These are phyloP conservation scores for Hylaeus volcanicus DNA, from an alignment of 1,140 invertebrate genomes.

Conservation along the genomic window DNA sequence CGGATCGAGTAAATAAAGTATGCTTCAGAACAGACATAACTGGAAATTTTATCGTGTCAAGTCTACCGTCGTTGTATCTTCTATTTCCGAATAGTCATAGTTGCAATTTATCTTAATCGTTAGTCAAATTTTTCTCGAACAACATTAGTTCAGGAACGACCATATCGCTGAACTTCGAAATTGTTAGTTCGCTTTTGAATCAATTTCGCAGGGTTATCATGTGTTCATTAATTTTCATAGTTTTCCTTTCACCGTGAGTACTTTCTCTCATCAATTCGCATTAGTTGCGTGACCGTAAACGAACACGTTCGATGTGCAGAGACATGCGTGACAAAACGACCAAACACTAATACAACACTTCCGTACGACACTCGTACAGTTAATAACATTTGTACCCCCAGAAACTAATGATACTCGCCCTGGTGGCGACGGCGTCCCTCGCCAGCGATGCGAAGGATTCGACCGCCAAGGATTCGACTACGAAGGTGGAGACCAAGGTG, in stretches of 20 bases:
- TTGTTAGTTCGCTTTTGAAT: too few species aligned
- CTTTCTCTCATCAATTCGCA: background rate
- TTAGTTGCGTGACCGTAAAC: background rate
- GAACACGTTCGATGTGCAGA: background rate
- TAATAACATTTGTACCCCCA: conserved; percentile 54
- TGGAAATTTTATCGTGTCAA: too few species aligned
- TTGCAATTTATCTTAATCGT: too few species aligned
- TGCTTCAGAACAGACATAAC: background rate
- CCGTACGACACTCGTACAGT: background rate
- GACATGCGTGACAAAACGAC: background rate
- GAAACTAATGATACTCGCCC: conserved; percentile 65
- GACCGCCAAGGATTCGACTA: conserved; percentile 42
- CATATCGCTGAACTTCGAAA: too few species aligned
- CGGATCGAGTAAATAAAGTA: background rate
- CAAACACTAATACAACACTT: background rate
- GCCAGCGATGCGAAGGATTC: conserved; percentile 50
- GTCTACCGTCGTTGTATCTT: too few species aligned
- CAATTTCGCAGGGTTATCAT: too few species aligned
- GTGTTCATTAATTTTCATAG: background rate
- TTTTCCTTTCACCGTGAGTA: background rate
- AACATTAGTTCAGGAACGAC: too few species aligned
- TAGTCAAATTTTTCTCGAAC: too few species aligned
- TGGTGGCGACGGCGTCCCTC: conserved; percentile 54
- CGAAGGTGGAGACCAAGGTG: conserved; percentile 48
- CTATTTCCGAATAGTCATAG: too few species aligned